phyloP scores from a whole-genome alignment of 2,797 vertebrate species.

The Sebastiscus albofasciatus region DNA sequence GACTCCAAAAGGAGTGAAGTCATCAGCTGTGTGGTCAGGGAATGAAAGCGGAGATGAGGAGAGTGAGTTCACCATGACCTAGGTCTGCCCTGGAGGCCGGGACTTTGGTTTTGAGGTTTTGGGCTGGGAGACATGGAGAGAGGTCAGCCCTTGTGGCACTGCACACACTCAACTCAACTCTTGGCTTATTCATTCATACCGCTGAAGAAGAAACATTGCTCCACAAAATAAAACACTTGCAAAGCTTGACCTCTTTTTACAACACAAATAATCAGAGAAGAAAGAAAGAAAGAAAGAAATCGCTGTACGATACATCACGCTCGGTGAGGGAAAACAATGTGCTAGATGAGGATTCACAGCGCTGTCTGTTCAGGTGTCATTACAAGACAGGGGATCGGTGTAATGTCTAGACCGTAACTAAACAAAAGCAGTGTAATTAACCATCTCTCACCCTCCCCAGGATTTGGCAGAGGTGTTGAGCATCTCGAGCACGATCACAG shows the following conservation, averaged over 20 bases:
- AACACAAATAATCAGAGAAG: not conserved
- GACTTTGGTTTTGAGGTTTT: slow-evolving; percentile 50
- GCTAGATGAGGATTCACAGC: not conserved
- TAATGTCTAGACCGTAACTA: slow-evolving; percentile 63
- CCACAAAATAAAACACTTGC: not conserved
- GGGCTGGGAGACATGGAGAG: slow-evolving; percentile 24
- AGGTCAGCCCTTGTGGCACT: slow-evolving; percentile 38
- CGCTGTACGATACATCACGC: not conserved
- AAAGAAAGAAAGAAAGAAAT: not conserved
- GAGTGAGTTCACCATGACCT: slow-evolving; percentile 64
- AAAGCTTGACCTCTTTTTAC: not conserved
- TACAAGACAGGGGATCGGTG: slow-evolving; percentile 4
- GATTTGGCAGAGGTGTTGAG: slow-evolving; percentile 32
- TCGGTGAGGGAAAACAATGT: not conserved
- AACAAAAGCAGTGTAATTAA: slow-evolving; percentile 52
- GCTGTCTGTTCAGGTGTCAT: slow-evolving; percentile 21
- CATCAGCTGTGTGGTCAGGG: slow-evolving; percentile 55
- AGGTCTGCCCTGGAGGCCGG: slow-evolving; percentile 37
- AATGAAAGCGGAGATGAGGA: slow-evolving; percentile 43
- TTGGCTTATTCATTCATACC: slow-evolving; percentile 14
- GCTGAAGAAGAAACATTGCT: not conserved
- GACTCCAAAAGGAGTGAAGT: slow-evolving; percentile 48
- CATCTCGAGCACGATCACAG: slow-evolving; percentile 2
- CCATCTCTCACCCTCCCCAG: not conserved
- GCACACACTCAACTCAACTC: slow-evolving; percentile 8